These are phyloP conservation scores for Portunus trituberculatus DNA, from an alignment of 1,140 invertebrate genomes.

Conservation along the genomic window DNA sequence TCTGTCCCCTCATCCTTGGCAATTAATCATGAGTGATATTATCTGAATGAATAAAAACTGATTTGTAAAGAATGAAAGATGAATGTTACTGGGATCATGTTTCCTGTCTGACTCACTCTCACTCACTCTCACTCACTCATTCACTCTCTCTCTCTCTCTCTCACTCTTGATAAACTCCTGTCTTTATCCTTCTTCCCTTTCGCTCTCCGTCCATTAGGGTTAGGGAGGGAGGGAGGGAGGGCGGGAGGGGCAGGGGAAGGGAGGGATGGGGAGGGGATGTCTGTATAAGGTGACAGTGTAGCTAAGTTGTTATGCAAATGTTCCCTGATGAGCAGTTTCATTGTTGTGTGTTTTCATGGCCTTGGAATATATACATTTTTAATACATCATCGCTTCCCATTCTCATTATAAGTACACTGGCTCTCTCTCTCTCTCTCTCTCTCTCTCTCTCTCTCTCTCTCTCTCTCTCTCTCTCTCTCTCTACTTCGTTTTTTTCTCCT, in stretches of 20 bases:
- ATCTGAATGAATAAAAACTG: neutral
- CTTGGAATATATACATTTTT: neutral
- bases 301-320: neutral
- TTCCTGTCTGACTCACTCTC: slow-evolving; percentile 28
- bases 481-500: no score
- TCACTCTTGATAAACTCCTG: neutral
- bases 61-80: neutral
- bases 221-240: neutral
- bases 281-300: neutral
- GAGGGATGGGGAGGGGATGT: neutral
- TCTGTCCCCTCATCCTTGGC: neutral
- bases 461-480: no score
- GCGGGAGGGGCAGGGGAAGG: neutral
- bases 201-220: neutral
- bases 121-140: slow-evolving; percentile 32
- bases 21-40: neutral
- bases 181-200: neutral
- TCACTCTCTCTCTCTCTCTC: slow-evolving; percentile 54
- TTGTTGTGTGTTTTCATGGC: neutral
- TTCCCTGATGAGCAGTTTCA: neutral
- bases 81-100: neutral
- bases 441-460: no score
- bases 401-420: no score
- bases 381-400: no score
- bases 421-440: no score